Base-by-base conservation (phyloP, 53 echinoderm and acorn worm genomes). In the Paracentrotus lividus region DNA sequence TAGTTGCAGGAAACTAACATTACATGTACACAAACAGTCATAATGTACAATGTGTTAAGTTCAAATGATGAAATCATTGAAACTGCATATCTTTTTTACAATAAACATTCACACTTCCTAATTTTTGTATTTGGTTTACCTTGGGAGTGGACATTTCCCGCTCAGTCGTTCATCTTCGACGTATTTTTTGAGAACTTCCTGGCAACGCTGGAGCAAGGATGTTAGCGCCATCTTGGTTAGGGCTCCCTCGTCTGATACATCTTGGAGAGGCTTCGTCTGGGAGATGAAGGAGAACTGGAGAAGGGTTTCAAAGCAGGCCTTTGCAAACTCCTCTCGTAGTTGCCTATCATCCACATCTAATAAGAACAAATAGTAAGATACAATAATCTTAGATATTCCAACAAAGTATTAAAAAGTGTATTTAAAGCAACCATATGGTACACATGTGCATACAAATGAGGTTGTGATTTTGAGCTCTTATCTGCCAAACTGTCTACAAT, bases 221-320 rank as follows among this genome's bases (percentile, higher is more conserved):
- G 99, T 94, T 93, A 98, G 94, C 6, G 99, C 99, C 96, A 98
- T 97, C 94, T 98, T 98, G 84, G 99, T 98, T 33, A 98, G 95
- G 38, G 96, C 95, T 59, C 99, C 99, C 96, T 98, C 97, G 67
- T 96, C 95, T 4, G 96, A 88, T 42, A 89, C 85, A 85, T 96
- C 94, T 52, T 54, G 75, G 36, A 93, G 34, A 56, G 92, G 78
- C 7, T 84, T 86, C 68, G 59, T 93, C 85, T 97, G 95, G 36
- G 99, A 94, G 95, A 98, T 97, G 95, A 98, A 98, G 43, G 99
- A 98, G 94, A 98, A 98, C 93, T 97, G 97, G 8, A 98, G 96
- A 32, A 98, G 94, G 13, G 99, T 98, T 93, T 98, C 99, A 91
- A 98, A 98, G 94, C 99, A 98, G 44, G 96, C 95, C 92, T 98